Conservation (phyloP, 2,888 invertebrate species). For the Catocala fraxini region DNA sequence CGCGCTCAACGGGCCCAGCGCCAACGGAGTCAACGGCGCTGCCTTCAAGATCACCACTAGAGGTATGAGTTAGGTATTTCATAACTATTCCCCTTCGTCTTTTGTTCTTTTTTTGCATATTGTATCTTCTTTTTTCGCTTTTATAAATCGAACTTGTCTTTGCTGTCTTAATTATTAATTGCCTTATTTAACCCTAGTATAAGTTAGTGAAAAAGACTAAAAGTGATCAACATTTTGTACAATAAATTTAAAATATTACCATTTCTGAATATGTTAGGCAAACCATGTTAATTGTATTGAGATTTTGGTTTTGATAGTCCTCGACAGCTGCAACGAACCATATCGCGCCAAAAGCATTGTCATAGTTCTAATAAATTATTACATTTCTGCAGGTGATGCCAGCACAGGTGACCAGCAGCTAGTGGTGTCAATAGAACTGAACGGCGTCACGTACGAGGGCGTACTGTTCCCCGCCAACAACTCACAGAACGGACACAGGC, state of each 20-base stretch:
- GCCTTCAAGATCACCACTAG: slow-evolving; percentile 96
- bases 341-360: not conserved
- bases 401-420: slow-evolving; percentile 95
- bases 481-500: slow-evolving; percentile 78
- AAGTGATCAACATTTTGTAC: too few relatives aligned
- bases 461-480: slow-evolving; percentile 91
- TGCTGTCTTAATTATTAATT: too few relatives aligned
- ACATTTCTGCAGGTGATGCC: slow-evolving; percentile 90
- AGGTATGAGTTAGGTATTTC: too few relatives aligned
- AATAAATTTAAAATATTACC: too few relatives aligned
- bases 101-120: not conserved
- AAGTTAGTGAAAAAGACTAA: too few relatives aligned
- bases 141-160: too few relatives aligned
- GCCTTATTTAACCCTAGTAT: too few relatives aligned
- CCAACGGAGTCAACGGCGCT: slow-evolving; percentile 72
- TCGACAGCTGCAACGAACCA: not conserved
- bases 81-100: not conserved
- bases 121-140: too few relatives aligned
- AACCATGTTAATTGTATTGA: not conserved
- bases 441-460: slow-evolving; percentile 98
- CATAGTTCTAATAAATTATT: not conserved
- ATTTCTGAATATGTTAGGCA: too few relatives aligned
- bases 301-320: not conserved
- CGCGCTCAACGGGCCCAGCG: slow-evolving; percentile 31
- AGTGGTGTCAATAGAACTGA: slow-evolving; percentile 98